These are phyloP conservation scores for Eupithecia inturbata DNA, from an alignment of 2,888 invertebrate genomes.

Conservation along the genomic window DNA sequence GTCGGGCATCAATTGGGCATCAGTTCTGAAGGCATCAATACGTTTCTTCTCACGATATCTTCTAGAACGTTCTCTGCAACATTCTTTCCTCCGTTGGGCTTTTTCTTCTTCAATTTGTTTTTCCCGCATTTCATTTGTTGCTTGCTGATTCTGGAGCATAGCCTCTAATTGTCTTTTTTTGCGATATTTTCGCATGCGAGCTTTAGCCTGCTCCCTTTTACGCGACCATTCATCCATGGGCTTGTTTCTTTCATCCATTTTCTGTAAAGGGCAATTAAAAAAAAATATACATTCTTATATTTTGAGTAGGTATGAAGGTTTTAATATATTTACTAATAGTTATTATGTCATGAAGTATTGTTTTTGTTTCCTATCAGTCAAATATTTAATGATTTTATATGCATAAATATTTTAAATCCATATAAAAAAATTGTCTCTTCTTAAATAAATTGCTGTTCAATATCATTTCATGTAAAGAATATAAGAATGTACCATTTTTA, in stretches of 20 bases:
- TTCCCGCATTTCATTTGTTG: background rate
- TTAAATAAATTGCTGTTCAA: background rate
- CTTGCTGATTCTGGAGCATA: background rate
- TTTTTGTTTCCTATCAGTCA: background rate
- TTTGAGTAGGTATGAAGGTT: background rate
- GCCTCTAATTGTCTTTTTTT: background rate
- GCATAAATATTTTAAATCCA: background rate
- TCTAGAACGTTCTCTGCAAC: background rate
- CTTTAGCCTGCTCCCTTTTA: background rate
- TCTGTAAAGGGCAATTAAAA: background rate
- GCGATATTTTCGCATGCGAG: conserved; percentile 1
- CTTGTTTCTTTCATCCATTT: background rate
- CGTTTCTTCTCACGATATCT: conserved; percentile 9
- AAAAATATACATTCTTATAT: conserved; percentile 6
- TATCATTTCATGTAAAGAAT: background rate
- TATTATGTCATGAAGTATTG: background rate
- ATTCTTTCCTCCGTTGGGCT: background rate
- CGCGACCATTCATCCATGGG: background rate
- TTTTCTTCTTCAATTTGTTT: conserved; percentile 4
- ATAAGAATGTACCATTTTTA: background rate
- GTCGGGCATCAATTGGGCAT: background rate
- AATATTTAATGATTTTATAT: background rate
- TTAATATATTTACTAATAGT: background rate
- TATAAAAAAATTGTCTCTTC: background rate
- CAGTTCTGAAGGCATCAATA: background rate